Evolutionary conservation across 2,113 vertebrate species (phyloP).

Genomic region (Paraplagusia blochii): DNA sequence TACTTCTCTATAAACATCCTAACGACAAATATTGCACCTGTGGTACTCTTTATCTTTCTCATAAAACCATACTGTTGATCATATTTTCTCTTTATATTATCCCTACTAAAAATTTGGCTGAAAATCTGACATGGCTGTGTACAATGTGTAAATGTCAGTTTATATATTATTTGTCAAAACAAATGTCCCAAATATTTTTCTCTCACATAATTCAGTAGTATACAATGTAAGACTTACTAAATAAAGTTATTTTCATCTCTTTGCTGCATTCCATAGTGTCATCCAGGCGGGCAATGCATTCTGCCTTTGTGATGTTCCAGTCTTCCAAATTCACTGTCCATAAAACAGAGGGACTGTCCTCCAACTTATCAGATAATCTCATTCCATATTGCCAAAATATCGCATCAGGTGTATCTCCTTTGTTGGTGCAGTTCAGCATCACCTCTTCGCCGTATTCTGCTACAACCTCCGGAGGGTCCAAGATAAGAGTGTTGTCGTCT

Average conservation of each 20-base stretch:
- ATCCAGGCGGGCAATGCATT: slow-evolving; percentile 22
- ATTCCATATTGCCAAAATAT: slow-evolving; percentile 25
- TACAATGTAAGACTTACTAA: slow-evolving; percentile 54
- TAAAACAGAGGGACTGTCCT: fast-evolving
- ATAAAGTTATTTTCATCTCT: slow-evolving; percentile 38
- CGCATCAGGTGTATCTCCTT: fast-evolving
- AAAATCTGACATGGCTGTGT: no score
- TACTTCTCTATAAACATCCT: no score
- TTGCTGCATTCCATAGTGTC: neutral
- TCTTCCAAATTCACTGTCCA: neutral
- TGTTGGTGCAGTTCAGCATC: slow-evolving; percentile 37
- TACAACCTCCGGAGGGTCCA: slow-evolving; percentile 26
- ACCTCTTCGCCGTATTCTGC: slow-evolving; percentile 1
- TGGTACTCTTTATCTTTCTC: no score
- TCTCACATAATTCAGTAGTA: no score
- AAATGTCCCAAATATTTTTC: no score
- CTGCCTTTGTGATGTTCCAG: slow-evolving; percentile 19
- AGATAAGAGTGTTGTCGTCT: neutral
- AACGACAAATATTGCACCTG: no score
- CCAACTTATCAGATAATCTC: fast-evolving
- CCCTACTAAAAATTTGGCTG: no score
- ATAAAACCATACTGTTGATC: no score
- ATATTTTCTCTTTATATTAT: no score
- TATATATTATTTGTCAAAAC: no score
- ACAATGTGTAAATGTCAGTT: no score